phyloP scores from a whole-genome alignment of 2,113 vertebrate species.

The Petrocephalus microphthalmus region DNA sequence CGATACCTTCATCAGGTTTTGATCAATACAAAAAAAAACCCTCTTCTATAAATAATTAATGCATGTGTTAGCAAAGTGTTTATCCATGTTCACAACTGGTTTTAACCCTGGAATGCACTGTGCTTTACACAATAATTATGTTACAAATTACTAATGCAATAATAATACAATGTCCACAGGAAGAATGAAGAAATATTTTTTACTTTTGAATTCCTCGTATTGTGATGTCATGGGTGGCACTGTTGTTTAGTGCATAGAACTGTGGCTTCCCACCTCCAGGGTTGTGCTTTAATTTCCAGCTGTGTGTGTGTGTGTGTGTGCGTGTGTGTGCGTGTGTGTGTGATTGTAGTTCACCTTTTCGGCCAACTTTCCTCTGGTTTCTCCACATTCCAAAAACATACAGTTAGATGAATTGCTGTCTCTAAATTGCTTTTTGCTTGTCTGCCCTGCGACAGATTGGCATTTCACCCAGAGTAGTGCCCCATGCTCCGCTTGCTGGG shows the following conservation, averaged over 20 bases:
- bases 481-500: neutral
- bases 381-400: neutral
- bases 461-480: neutral
- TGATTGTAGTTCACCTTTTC: neutral
- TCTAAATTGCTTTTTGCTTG: neutral
- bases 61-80: neutral
- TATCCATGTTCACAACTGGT: neutral
- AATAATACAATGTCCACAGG: neutral
- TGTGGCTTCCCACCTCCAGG: neutral
- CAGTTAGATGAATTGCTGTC: slow-evolving; percentile 1
- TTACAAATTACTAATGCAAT: neutral
- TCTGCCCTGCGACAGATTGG: neutral
- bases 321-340: neutral
- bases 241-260: neutral
- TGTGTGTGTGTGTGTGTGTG: neutral
- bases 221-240: neutral
- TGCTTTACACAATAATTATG: neutral
- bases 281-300: neutral
- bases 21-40: neutral
- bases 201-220: neutral
- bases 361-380: neutral
- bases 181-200: neutral
- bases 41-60: neutral
- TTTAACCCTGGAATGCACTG: neutral
- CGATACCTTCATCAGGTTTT: neutral